A percentile compares a stretch with the other conserved stretches of the same genome.
Evolutionary conservation across 2,797 vertebrate genomes (phyloP).

Genomic region (Nothura maculosa): DNA sequence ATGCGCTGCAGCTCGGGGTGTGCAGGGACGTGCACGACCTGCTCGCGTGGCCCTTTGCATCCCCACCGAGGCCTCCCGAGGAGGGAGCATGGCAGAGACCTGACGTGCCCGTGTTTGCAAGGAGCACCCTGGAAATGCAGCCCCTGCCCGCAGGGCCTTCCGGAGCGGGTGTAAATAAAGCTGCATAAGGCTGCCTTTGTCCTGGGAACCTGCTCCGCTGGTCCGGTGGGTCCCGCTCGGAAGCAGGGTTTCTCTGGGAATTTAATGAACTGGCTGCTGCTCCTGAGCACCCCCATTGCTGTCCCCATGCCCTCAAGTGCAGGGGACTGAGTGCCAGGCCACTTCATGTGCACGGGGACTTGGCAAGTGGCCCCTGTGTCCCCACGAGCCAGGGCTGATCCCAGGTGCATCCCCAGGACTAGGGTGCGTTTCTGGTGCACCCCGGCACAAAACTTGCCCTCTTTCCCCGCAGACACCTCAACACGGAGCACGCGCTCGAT

Average conservation of each 20-base stretch:
- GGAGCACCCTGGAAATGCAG: conserved; percentile 3
- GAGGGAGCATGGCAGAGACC: rapidly evolving
- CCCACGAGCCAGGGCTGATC: not conserved
- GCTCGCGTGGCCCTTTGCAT: too few relatives aligned
- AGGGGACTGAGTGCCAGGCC: rapidly evolving
- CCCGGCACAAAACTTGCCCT: rapidly evolving
- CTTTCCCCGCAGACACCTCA: conserved; percentile 91
- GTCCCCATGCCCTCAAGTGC: too few relatives aligned
- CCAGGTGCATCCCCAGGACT: not conserved
- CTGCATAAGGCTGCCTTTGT: not conserved
- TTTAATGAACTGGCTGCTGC: not conserved
- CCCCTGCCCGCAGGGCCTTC: not conserved
- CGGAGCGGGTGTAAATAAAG: not conserved
- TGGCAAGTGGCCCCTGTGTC: rapidly evolving
- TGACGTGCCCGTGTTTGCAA: not conserved
- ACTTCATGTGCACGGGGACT: rapidly evolving
- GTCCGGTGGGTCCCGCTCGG: not conserved
- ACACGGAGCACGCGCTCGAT: conserved; percentile 97
- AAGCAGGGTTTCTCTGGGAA: not conserved
- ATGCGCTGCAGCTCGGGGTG: too few relatives aligned
- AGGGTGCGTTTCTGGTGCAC: rapidly evolving
- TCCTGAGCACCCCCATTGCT: not conserved
- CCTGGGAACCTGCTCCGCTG: conserved; percentile 52
- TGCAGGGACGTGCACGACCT: too few relatives aligned
- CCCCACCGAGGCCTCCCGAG: not conserved